Conservation (phyloP, 1,140 invertebrate genomes). For the Penaeus vannamei region DNA sequence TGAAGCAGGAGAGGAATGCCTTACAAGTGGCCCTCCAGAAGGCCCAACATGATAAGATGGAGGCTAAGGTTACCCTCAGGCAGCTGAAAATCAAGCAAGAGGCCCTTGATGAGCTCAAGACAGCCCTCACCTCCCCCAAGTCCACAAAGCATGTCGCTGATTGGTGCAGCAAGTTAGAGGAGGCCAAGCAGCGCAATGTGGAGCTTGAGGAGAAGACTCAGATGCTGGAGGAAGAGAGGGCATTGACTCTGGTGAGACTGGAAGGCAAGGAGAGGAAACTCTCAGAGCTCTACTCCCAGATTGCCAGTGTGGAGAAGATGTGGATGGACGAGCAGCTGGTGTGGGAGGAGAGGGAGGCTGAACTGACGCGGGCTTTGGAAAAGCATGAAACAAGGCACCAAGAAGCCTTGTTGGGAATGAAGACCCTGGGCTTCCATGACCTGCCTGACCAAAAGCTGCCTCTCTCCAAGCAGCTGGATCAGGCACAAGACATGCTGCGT, state of each 20-base stretch:
- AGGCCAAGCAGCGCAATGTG: slow-evolving; percentile 48
- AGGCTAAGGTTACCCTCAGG: slow-evolving; percentile 46
- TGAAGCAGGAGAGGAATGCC: slow-evolving; percentile 47
- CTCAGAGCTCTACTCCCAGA: slow-evolving; percentile 43
- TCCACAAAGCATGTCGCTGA: slow-evolving; percentile 1
- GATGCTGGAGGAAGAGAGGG: slow-evolving; percentile 36
- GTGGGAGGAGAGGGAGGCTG: slow-evolving; percentile 49
- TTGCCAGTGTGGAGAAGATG: slow-evolving; percentile 52
- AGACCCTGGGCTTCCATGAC: slow-evolving; percentile 23
- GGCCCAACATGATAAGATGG: slow-evolving; percentile 52
- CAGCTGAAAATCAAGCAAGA: slow-evolving; percentile 58
- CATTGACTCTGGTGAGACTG: slow-evolving; percentile 15
- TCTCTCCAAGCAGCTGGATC: slow-evolving; percentile 36
- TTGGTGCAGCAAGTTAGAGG: slow-evolving; percentile 56
- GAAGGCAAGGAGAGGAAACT: slow-evolving; percentile 45
- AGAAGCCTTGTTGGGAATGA: slow-evolving; percentile 31
- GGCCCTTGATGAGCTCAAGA: slow-evolving; percentile 56
- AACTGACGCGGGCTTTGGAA: slow-evolving; percentile 38
- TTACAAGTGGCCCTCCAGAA: slow-evolving; percentile 34
- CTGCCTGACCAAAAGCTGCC: slow-evolving; percentile 24
- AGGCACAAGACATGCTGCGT: slow-evolving; percentile 35
- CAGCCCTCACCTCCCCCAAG: slow-evolving; percentile 30
- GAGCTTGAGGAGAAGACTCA: slow-evolving; percentile 53
- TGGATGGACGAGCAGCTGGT: slow-evolving; percentile 54
- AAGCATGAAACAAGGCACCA: slow-evolving; percentile 41